These are phyloP conservation scores for Hyperoplus lanceolatus DNA, from an alignment of 2,797 vertebrate genomes.

Conservation along the genomic window DNA sequence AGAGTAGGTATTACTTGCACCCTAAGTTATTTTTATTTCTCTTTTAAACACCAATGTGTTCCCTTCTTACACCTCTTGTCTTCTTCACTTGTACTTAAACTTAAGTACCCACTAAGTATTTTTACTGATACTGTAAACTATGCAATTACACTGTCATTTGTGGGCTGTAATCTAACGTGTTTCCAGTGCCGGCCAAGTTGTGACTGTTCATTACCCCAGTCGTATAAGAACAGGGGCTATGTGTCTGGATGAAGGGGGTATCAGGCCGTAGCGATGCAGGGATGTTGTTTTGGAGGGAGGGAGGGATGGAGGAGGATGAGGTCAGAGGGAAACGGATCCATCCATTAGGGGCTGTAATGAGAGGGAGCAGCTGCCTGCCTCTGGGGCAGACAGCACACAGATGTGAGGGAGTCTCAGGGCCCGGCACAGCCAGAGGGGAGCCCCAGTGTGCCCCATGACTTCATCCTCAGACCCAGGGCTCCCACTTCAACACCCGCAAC, in stretches of 20 bases:
- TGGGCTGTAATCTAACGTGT: neutral
- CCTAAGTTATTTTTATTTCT: neutral
- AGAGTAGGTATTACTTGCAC: neutral
- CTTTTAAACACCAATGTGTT: neutral
- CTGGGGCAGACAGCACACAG: constrained; percentile 76
- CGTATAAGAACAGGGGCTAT: constrained; percentile 11
- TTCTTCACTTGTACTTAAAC: neutral
- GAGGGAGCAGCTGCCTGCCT: constrained; percentile 84
- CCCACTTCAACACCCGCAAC: constrained; percentile 32
- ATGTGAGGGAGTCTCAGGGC: constrained; percentile 73
- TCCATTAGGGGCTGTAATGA: constrained; percentile 84
- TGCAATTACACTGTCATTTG: neutral
- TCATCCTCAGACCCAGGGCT: constrained; percentile 65
- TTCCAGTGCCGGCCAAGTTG: constrained; percentile 16
- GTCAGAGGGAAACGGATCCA: constrained; percentile 85
- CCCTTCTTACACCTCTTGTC: neutral
- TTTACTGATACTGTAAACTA: constrained; percentile 5
- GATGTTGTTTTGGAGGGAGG: constrained; percentile 72
- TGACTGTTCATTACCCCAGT: constrained; percentile 34
- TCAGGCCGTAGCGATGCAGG: constrained; percentile 52
- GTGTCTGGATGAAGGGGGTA: constrained; percentile 40
- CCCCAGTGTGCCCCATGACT: constrained; percentile 57
- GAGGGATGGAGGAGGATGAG: constrained; percentile 69
- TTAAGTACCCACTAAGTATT: neutral
- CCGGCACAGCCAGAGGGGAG: constrained; percentile 41